Conservation (phyloP, 2,113 vertebrate species). For the Collichthys lucidus region DNA sequence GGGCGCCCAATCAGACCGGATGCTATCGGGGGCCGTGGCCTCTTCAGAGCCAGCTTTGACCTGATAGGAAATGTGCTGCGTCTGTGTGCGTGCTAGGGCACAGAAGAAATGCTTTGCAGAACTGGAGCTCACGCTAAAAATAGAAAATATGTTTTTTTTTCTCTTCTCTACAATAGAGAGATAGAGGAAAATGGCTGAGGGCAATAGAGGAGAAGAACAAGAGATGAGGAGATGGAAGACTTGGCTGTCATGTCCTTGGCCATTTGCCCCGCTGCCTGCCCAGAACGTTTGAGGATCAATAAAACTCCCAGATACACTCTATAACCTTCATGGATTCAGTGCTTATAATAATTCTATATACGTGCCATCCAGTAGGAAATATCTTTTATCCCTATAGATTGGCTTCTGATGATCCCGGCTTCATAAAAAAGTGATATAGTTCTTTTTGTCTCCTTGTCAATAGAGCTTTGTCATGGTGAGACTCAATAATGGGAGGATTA, state of each 20-base stretch:
- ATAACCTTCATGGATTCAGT: constrained; percentile 67
- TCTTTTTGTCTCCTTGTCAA: constrained; percentile 67
- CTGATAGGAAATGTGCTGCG: constrained; percentile 58
- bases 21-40: constrained; percentile 42
- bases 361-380: constrained; percentile 66
- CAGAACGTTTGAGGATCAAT: constrained; percentile 72
- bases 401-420: constrained; percentile 62
- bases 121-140: constrained; percentile 69
- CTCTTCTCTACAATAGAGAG: constrained; percentile 38
- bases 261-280: constrained; percentile 55
- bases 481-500: constrained; percentile 74
- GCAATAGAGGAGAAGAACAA: constrained; percentile 56
- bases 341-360: constrained; percentile 61
- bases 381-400: constrained; percentile 63
- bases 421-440: constrained; percentile 49
- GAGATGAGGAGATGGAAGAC: constrained; percentile 60
- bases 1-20: constrained; percentile 46
- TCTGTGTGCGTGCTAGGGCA: neutral
- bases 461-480: constrained; percentile 68
- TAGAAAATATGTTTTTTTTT: constrained; percentile 44
- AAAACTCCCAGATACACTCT: constrained; percentile 48
- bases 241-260: constrained; percentile 75
- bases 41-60: constrained; percentile 50
- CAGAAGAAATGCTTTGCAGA: constrained; percentile 38
- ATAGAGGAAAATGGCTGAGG: constrained; percentile 63